Evolutionary conservation across 2,113 vertebrate species (phyloP).

Genomic region (Pao palembangensis): DNA sequence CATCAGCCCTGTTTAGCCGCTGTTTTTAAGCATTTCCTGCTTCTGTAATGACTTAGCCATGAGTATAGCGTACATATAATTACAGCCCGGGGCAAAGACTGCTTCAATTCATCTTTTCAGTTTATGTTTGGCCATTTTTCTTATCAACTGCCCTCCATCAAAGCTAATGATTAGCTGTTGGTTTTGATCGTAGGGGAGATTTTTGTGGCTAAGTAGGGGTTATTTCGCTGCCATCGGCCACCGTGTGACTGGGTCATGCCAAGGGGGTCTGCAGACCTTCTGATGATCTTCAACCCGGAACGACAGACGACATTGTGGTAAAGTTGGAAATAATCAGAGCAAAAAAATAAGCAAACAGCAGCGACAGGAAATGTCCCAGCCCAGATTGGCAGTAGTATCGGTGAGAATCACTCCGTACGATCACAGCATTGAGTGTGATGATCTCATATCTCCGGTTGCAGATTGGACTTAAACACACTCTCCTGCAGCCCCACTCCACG

Average conservation of each 20-base stretch:
- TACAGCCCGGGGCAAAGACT: slow-evolving; percentile 1
- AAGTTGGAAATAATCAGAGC: no score
- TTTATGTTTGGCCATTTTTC: slow-evolving; percentile 5
- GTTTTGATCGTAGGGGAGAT: slow-evolving; percentile 4
- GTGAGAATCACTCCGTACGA: no score
- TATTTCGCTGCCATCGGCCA: slow-evolving; percentile 20
- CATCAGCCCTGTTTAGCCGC: background rate
- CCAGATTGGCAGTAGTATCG: no score
- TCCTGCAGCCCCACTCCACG: slow-evolving; percentile 22
- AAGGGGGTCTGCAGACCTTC: slow-evolving; percentile 46
- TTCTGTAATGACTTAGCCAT: slow-evolving; percentile 7
- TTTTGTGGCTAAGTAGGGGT: slow-evolving; percentile 22
- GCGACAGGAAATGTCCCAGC: no score
- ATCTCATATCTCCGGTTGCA: slow-evolving; percentile 2
- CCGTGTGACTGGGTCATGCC: slow-evolving; percentile 25
- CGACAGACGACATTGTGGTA: no score
- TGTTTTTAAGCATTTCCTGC: slow-evolving; percentile 2
- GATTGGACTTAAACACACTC: slow-evolving; percentile 22
- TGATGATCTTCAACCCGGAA: background rate
- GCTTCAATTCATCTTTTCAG: slow-evolving; percentile 4
- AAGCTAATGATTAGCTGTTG: slow-evolving; percentile 35
- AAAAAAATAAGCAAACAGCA: no score
- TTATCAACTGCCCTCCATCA: slow-evolving; percentile 25
- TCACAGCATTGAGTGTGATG: no score
- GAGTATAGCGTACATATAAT: slow-evolving; percentile 1